Evolutionary conservation across 1,140 invertebrate species (phyloP), one percentile per base, ranked within the genome.

Genomic region (Drosophila kanapiae): DNA sequence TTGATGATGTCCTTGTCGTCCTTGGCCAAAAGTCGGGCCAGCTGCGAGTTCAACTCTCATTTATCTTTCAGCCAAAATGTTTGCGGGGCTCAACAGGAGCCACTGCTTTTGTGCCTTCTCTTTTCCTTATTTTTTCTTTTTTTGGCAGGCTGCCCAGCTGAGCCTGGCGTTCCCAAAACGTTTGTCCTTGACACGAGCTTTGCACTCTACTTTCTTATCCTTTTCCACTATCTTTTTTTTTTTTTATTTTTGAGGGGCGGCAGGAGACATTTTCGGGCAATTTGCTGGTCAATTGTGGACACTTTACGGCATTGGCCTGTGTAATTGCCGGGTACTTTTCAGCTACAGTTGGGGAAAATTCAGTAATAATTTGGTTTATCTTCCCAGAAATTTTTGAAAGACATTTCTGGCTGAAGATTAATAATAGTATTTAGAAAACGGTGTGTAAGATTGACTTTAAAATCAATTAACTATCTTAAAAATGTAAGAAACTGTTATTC

Each of bases 251-350:
- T 14, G 14, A 0, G 6, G 8, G 13, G 29, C 45, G 60, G 27
- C 35, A 62, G 64, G 43, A 64, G 45, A 38, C 48, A 37, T 47
- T 75, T 62, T 74, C 49, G 53, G 80, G 68, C 75, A 82, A 82
- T 82, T 82, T 75, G 63, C 80, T 82, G 80, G 68, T 74, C 80
- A 79, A 83, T 83, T 83, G 64, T 83, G 64, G 61, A 69, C 69
- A 64, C 31, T 75, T 78, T 76, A 70, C 53, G 51, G 43, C 42
- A 40, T 29, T 78, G 49, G 58, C 43, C 58, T 64, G 37, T 64
- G 75, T 63, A 78, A 79, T 64, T 72, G 43, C 3, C 18, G 31
- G 40, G 35, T 40, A 53, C 56, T 72, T 60, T 40, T 29, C 42
- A 47, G 9, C n/a, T 48, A 27, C 38, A 70, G 47, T 43, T 29